Evolutionary conservation across 64 coral and sea anemone genomes (phyloP), one percentile per base, ranked within the genome.

Genomic region (Stichodactyla mertensii): DNA sequence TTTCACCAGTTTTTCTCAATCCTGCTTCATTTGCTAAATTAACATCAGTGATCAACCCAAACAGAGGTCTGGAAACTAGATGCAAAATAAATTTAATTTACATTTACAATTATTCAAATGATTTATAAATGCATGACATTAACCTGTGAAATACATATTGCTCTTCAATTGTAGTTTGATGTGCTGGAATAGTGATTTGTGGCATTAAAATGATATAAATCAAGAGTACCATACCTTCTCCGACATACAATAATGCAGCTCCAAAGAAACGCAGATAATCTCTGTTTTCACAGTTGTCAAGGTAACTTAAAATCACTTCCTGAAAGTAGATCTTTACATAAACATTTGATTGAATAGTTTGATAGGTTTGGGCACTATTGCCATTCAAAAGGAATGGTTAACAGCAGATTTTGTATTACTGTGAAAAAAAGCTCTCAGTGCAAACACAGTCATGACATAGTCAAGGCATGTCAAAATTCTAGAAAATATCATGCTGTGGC

Each of bases 251-350:
- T 54, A 95, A 83, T 58, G 94, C 78, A 64, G 86, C 67, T 67
- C 87, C 86, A 87, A 95, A 92, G 74, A 92, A 95, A 69, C 18
- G 82, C 10, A 82, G 78, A 64, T 92, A 95, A 3, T 90, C 88
- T 22, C 23, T 64, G 52, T 64, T 87, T 52, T 71, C 78, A 22
- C 52, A 55, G 80, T 86, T 56, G n/a, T 69, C 83, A 20, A 92
- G 89, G 45, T 92, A 90, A 77, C 85, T 89, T 7, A 95, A 86
- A 28, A 95, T 57, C 20, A 87, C 57, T 56, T 95, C 91, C 94
- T 95, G 74, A 18, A 90, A 59, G 7, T 23, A 77, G 69, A 36
- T 9, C 69, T 27, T 74, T 9, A 31, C 10, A 31, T 69, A 4
- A 31, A 10, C 24, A 74, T 36, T 10, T n/a, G 62, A 66, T 4